Base-by-base conservation (phyloP, 2,113 vertebrate species). In the Meles meles region DNA sequence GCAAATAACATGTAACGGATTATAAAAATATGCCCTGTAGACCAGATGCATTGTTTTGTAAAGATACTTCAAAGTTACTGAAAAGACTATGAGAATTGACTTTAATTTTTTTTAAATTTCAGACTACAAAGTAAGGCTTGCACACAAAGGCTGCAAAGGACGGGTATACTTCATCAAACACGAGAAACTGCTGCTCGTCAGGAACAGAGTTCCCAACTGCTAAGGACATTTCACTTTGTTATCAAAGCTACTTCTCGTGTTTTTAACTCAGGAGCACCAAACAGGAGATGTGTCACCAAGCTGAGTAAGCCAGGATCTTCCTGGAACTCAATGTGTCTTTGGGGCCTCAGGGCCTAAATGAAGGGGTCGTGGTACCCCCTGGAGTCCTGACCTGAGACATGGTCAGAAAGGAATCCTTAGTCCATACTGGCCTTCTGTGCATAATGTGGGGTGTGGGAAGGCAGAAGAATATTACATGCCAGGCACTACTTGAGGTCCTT, bases 51-150 rank as follows among this genome's bases (percentile, higher is more conserved):
- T 74, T 87, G 69, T 96, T 97, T 34, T 87, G 83, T 79, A 88
- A 94, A 81, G 88, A 74, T 59, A 96, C 92, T 93, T 95, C 87
- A 76, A 93, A 93, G 83, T 88, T 92, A 87, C 13, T 83, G 65
- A 52, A 87, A 77, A 72, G 37, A 81, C 55, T 90, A 71, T 65
- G 29, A 95, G 97, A 95, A 63, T 11, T 92, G 49, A 67, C 86
- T 89, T 52, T 17, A 52, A 52, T 52, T 52, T 69, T 93, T 82
- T 91, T 76, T 74, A 55, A 39, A 92, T 85, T 85, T 86, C 52
- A 74, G 34, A 90, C 72, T 89, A 88, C 79, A 89, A 85, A 96
- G 83, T 69, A 85, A 74, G 34, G 47, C 88, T 79, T 29, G 59
- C 52, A 93, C 72, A 88, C 6, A 88, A 79, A 72, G 67, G 15